These are phyloP conservation scores for Schizothorax lantsangensis DNA, from an alignment of 2,797 vertebrate genomes.

Conservation along the genomic window DNA sequence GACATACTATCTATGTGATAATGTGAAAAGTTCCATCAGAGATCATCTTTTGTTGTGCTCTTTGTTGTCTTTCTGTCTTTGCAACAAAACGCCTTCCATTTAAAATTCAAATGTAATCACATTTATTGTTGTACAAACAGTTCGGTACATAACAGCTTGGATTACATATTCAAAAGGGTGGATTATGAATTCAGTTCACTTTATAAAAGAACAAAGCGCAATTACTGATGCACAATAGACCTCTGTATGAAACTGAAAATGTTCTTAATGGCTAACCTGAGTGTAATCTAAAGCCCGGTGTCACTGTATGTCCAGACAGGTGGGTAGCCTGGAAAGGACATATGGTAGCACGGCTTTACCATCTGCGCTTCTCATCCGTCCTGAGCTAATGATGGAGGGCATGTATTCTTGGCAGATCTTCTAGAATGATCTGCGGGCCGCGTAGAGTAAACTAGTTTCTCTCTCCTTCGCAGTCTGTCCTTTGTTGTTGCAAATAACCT, in stretches of 20 bases:
- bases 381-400: conserved; percentile 57
- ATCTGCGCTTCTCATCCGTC: conserved; percentile 54
- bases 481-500: conserved; percentile 66
- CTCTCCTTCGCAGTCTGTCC: conserved; percentile 61
- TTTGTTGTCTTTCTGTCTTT: background rate
- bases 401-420: conserved; percentile 62
- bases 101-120: conserved; percentile 24
- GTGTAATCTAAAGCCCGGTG: conserved; percentile 49
- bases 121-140: conserved; percentile 8
- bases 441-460: conserved; percentile 59
- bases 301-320: conserved; percentile 44
- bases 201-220: background rate
- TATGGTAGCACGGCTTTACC: conserved; percentile 51
- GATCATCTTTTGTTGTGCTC: conserved; percentile 8
- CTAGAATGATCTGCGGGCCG: conserved; percentile 55
- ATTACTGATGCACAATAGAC: conserved; percentile 13
- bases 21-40: conserved; percentile 43
- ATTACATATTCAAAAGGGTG: conserved; percentile 11
- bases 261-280: conserved; percentile 49
- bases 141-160: conserved; percentile 11
- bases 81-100: background rate
- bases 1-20: conserved; percentile 31
- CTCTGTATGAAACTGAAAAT: conserved; percentile 10
- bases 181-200: conserved; percentile 12
- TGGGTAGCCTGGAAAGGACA: conserved; percentile 56